Evolutionary conservation across 2,113 vertebrate species (phyloP), one percentile per base, ranked within the genome.

Genomic region (Melanocharis versteri): DNA sequence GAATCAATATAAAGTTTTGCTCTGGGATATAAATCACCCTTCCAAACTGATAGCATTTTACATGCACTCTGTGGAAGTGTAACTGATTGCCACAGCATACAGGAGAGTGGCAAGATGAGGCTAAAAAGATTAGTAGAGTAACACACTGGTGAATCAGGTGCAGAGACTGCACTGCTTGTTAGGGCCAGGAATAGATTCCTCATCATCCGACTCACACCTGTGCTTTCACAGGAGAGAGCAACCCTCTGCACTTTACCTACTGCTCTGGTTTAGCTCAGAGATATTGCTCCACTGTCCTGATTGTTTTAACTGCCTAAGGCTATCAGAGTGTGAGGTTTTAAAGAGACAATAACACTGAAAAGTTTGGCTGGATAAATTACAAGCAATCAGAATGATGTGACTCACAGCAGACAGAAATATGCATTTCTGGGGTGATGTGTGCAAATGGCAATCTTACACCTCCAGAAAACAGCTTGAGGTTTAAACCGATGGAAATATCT

Each of bases 261-360:
- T 96, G 94, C 88, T 95, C 95, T 93, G 83, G 39, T 96, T 96
- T 90, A 95, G 85, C 86, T 90, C 44, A 56, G 42, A 92, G 86
- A 79, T 24, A 35, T 56, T 95, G 90, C 24, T 97, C 95, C 91
- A 97, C 93, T 96, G 79, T 93, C 86, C 93, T 87, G 68, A 70
- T 96, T 93, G 83, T 73, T 96, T 66, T 64, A 83, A 90, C 44
- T 60, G 88, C 79, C 75, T 93, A 31, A 83, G 60, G 79, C 60
- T 69, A 81, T 16, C 35, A 1, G 0, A 58, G 24, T 37, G 37
- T 44, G n/a, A 85, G 19, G 51, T 90, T 93, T 96, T 88, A 96
- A 85, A 95, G 75, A 83, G 50, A 69, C 39, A 86, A 28, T 51
- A 94, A 58, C n/a, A 42, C 33, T 39, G 19, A 15, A 57, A 56